Evolutionary conservation across 2,797 vertebrate genomes (phyloP), one percentile per base, ranked within the genome.

Genomic region (Momotus momota): DNA sequence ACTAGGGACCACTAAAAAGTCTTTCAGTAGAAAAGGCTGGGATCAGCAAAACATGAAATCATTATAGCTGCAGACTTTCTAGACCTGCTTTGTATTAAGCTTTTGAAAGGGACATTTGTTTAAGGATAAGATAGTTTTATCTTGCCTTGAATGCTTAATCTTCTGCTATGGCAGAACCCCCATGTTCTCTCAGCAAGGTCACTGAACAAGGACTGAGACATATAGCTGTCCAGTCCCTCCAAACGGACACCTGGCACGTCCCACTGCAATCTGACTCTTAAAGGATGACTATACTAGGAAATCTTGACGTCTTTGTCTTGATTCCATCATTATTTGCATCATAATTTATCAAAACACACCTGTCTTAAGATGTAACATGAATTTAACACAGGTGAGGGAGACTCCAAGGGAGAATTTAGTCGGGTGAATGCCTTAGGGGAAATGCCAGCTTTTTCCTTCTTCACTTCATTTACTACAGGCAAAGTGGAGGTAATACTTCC

Each of bases 11-110:
- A 98, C 97, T 98, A 98, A 98, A 98, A 98, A 98, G 97, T 97
- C 96, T 98, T 98, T 98, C 97, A 97, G 93, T 92, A 95, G 95
- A 97, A 98, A 98, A 97, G 93, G 71, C 96, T 88, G 75, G 94
- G 97, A 98, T 98, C 98, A 98, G 98, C 98, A 98, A 98, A 98
- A 98, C 97, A 97, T 96, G 95, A 98, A 98, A 97, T 98, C 97
- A 96, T 98, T 98, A 98, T 93, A 96, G 93, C 96, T 96, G 95
- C 96, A 98, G 96, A 97, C 97, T 97, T 98, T 97, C 96, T 96
- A 97, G 96, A 81, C 96, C 96, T 97, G 96, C 94, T 98, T 98
- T 98, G 94, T 98, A 96, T 97, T 98, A 97, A 94, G 95, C 88
- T 95, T 97, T 98, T 97, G 97, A 97, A 97, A 98, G 97, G 95